Percentiles rank a stretch among this genome's conserved stretches.
These are phyloP conservation scores for Spialia ferax DNA, from an alignment of 2,888 invertebrate genomes.

Conservation along the genomic window DNA sequence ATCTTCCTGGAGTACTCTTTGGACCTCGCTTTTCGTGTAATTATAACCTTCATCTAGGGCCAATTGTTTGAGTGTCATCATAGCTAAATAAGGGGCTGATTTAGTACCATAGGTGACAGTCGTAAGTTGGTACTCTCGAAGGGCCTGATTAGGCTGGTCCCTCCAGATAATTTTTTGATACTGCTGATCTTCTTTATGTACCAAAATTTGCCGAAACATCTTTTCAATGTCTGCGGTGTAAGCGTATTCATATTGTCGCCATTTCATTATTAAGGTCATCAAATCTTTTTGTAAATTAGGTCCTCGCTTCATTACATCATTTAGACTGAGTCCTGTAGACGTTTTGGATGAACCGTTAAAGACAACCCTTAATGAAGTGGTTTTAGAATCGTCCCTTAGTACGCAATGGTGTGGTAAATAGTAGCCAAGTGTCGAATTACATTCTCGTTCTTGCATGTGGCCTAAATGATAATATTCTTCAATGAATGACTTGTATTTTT, in stretches of 20 bases:
- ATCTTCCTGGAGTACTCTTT: neutral
- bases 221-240: slow-evolving; percentile 44
- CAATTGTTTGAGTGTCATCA: slow-evolving; percentile 43
- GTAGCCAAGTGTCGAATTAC: no score
- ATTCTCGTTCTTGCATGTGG: no score
- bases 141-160: slow-evolving; percentile 9
- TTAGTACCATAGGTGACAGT: slow-evolving; percentile 40
- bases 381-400: neutral
- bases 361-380: neutral
- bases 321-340: neutral
- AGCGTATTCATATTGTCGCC: slow-evolving; percentile 42
- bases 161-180: slow-evolving; percentile 41
- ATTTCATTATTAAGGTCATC: slow-evolving; percentile 38
- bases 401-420: neutral
- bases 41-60: slow-evolving; percentile 34
- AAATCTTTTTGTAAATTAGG: slow-evolving; percentile 44
- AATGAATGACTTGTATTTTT: neutral
- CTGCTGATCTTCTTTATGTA: slow-evolving; percentile 39
- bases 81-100: slow-evolving; percentile 38
- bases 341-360: neutral
- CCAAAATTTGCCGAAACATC: slow-evolving; percentile 41
- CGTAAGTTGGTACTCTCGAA: slow-evolving; percentile 29
- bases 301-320: slow-evolving; percentile 9
- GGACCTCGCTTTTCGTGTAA: slow-evolving; percentile 23
- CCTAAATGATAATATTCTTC: neutral